Evolutionary conservation across 2,797 vertebrate genomes (phyloP), one percentile per base, ranked within the genome.

Genomic region (Danio tinwini): DNA sequence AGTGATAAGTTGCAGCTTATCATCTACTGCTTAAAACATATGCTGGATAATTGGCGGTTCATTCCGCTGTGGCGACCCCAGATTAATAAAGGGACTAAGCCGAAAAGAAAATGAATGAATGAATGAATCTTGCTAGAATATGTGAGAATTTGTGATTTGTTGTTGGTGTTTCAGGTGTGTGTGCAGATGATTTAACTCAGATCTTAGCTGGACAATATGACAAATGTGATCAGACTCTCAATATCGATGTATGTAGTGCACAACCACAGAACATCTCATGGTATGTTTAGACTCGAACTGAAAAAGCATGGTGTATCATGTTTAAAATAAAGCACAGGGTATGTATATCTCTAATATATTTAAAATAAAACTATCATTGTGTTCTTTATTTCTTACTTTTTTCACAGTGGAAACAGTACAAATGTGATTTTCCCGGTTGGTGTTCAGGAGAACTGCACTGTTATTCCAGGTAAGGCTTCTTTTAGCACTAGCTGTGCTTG

Each of bases 201-300:
- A 29, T 5, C 1, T 29, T 69, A 9, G 1, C n/a, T 62, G 59
- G 64, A 63, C 63, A 29, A 55, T 70, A 40, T 59, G 49, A 65
- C 6, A 59, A 49, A 5, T 92, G 92, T 59, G 47, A 19, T 12
- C 53, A 39, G 16, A 39, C 40, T 8, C 1, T 52, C 29, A 8
- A 5, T 8, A 13, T 80, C 17, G 44, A 62, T 58, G 61, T 29
- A 0, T 94, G 91, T 62, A 16, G 13, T 21, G 87, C 45, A 7
- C 83, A 62, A 16, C 29, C 50, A 6, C 3, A 0, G 0, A 64
- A 52, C 50, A 8, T 53, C 67, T 71, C 72, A 37, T 93, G 92
- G 93, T 93, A 80, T 88, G 88, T 49, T 47, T 21, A 81, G 0
- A 19, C 16, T 29, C 7, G 12, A 9, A 74, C 29, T 78, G 42